These are phyloP conservation scores for Monochamus saltuarius DNA, from an alignment of 1,140 invertebrate species.

Conservation along the genomic window DNA sequence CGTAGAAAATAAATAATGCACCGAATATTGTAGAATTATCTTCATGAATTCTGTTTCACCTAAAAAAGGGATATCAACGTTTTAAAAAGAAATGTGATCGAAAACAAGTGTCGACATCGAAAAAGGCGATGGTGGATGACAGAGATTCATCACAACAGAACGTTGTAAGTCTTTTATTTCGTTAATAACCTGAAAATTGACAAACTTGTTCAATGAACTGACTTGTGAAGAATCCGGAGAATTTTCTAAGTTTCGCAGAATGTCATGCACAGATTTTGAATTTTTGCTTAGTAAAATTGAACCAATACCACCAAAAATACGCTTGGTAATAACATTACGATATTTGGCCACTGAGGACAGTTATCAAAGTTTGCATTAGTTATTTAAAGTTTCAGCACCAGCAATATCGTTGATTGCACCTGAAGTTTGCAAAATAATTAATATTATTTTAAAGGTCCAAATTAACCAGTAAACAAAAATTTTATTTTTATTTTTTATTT, in stretches of 20 bases:
- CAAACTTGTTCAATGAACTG: background rate
- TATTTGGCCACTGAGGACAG: too few relatives aligned
- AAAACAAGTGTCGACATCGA: constrained; percentile 4
- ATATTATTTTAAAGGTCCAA: constrained; percentile 8
- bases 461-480: constrained; percentile 10
- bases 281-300: constrained; percentile 20
- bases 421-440: constrained; percentile 17
- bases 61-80: constrained; percentile 10
- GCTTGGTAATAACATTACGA: background rate
- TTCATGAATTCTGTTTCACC: background rate
- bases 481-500: too few relatives aligned
- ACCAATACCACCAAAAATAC: constrained; percentile 18
- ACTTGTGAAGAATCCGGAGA: background rate
- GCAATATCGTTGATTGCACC: constrained; percentile 9
- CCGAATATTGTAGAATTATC: too few relatives aligned
- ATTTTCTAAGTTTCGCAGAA: constrained; percentile 13
- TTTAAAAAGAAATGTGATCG: constrained; percentile 12
- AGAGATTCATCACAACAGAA: constrained; percentile 15
- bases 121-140: constrained; percentile 15
- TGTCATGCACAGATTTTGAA: constrained; percentile 13
- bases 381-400: constrained; percentile 17
- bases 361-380: constrained; percentile 1
- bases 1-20: too few relatives aligned
- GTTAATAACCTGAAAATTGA: constrained; percentile 5
- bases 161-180: background rate